Conservation (phyloP, 2,113 vertebrate genomes). For the Dasyornis broadbenti region DNA sequence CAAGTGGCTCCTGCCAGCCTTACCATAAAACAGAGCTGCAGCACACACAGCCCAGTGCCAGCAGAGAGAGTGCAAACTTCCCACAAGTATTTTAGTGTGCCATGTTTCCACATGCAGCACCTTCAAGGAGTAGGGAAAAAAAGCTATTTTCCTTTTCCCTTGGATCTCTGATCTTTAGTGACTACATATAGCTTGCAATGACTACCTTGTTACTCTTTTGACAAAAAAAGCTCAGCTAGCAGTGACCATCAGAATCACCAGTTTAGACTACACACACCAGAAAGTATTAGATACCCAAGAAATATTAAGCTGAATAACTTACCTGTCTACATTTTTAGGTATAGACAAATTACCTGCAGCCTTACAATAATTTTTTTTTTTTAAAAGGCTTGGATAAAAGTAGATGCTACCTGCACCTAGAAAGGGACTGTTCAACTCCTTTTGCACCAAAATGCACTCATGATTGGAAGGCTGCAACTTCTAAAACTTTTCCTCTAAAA, state of each 20-base stretch:
- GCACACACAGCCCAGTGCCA: background rate
- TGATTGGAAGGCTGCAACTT: background rate
- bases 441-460: background rate
- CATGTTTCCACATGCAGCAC: background rate
- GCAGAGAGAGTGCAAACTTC: background rate
- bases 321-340: background rate
- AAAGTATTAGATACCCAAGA: background rate
- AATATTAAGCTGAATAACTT: background rate
- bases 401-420: background rate
- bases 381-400: background rate
- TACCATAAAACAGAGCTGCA: background rate
- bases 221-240: background rate
- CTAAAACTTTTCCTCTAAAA: background rate
- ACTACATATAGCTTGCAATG: background rate
- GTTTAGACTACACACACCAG: background rate
- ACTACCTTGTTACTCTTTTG: background rate
- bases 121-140: background rate
- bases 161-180: background rate
- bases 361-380: background rate
- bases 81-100: accelerated
- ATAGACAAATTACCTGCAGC: background rate
- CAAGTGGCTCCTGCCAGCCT: background rate
- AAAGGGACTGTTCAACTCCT: background rate
- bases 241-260: background rate
- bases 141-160: background rate